Percentiles rank a stretch among this genome's conserved stretches.
Evolutionary conservation across 23 tunicate species (phyloP).

Genomic region (Trididemnum miniatum): DNA sequence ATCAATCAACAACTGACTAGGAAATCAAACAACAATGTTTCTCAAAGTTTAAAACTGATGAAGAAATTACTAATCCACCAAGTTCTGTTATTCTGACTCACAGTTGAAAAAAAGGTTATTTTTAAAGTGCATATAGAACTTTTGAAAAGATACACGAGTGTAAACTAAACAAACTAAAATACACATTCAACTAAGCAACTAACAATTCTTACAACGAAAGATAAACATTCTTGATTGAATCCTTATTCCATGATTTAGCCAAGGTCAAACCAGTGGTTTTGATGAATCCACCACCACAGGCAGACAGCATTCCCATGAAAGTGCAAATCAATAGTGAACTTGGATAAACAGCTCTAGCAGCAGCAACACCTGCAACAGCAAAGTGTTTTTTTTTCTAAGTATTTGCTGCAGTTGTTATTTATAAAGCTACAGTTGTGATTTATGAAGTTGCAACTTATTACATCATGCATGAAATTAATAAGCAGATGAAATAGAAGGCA

Average conservation of each 20-base stretch:
- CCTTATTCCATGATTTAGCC: slow-evolving; percentile 39
- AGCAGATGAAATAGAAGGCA: no score
- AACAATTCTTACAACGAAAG: slow-evolving; percentile 29
- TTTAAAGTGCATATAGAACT: no score
- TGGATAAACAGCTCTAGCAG: slow-evolving; percentile 57
- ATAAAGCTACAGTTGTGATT: no score
- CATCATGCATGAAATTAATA: not conserved
- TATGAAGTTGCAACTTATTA: no score
- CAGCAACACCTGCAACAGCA: slow-evolving; percentile 24
- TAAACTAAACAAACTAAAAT: no score
- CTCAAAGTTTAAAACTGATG: not conserved
- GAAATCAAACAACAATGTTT: not conserved
- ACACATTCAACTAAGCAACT: no score
- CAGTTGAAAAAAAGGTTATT: no score
- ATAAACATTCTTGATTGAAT: slow-evolving; percentile 30
- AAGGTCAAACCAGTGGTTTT: slow-evolving; percentile 27
- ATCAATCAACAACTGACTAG: not conserved
- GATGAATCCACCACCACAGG: slow-evolving; percentile 79
- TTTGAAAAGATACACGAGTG: no score
- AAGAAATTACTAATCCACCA: not conserved
- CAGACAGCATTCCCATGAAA: slow-evolving; percentile 70
- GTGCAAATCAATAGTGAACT: slow-evolving; percentile 51
- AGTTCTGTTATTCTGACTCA: no score
- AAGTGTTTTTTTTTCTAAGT: no score
- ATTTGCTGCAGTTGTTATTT: no score